These are phyloP conservation scores for Drosophila leontia DNA, from an alignment of 1,140 invertebrate species.

Conservation along the genomic window DNA sequence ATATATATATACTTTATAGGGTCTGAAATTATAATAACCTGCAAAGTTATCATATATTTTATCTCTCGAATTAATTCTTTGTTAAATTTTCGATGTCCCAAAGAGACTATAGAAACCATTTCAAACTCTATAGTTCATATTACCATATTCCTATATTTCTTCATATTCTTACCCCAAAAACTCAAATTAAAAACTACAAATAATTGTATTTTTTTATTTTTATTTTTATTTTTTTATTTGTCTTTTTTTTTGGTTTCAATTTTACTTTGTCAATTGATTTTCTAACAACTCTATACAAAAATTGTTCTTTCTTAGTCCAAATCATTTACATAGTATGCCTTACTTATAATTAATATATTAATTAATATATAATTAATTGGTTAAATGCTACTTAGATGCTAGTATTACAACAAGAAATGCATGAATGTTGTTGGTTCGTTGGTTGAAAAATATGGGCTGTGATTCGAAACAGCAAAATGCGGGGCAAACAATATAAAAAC, in stretches of 20 bases:
- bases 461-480: conserved; percentile 16
- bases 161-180: too few species aligned
- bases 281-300: conserved; percentile 77
- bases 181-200: not conserved
- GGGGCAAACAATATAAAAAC: conserved; percentile 2
- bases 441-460: conserved; percentile 9
- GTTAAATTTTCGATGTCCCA: too few species aligned
- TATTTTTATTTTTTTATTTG: conserved; percentile 43
- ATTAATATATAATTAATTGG: conserved; percentile 23
- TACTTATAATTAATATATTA: not conserved
- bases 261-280: conserved; percentile 64
- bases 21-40: too few species aligned
- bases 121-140: too few species aligned
- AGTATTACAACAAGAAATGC: conserved; percentile 42
- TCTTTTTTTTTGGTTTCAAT: conserved; percentile 70
- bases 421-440: conserved; percentile 37
- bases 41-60: too few species aligned
- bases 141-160: too few species aligned
- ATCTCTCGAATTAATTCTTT: too few species aligned
- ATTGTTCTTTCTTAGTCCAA: conserved; percentile 51
- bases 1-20: too few species aligned
- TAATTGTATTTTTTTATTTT: conserved; percentile 17
- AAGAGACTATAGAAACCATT: too few species aligned
- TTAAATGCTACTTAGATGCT: conserved; percentile 46
- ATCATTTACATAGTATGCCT: conserved; percentile 42